A percentile compares a stretch with the other conserved stretches of the same genome.
phyloP scores from a whole-genome alignment of 2,797 vertebrate species.

The Apogon hyalosoma region DNA sequence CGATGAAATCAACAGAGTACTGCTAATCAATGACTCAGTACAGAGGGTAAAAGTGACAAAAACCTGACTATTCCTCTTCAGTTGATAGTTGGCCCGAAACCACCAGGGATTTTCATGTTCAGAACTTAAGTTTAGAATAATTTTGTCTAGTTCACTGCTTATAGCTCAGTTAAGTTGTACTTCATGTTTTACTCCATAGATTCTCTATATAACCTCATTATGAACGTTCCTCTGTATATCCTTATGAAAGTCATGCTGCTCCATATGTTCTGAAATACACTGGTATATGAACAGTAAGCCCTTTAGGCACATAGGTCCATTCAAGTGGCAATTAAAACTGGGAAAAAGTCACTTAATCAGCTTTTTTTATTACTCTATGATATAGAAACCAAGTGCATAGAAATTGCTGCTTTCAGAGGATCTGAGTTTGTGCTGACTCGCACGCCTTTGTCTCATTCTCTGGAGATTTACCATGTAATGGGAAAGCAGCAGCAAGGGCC shows the following conservation, averaged over 20 bases:
- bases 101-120: neutral
- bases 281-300: slow-evolving; percentile 20
- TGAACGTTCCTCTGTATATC: slow-evolving; percentile 14
- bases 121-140: neutral
- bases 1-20: neutral
- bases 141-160: slow-evolving; percentile 19
- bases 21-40: slow-evolving; percentile 18
- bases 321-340: slow-evolving; percentile 68
- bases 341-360: slow-evolving; percentile 57
- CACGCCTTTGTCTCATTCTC: slow-evolving; percentile 49
- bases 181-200: slow-evolving; percentile 12
- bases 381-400: slow-evolving; percentile 50
- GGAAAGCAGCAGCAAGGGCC: slow-evolving; percentile 46
- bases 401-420: slow-evolving; percentile 59
- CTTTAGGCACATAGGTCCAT: slow-evolving; percentile 29
- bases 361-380: slow-evolving; percentile 51
- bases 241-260: slow-evolving; percentile 31
- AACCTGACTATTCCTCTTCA: neutral
- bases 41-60: neutral
- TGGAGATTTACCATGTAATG: slow-evolving; percentile 61
- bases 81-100: neutral
- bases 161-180: slow-evolving; percentile 10
- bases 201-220: no score
- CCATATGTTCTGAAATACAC: slow-evolving; percentile 31
- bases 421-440: slow-evolving; percentile 60